These are phyloP conservation scores for Enteromius fasciolatus DNA, from an alignment of 2,797 vertebrate species.

Conservation along the genomic window DNA sequence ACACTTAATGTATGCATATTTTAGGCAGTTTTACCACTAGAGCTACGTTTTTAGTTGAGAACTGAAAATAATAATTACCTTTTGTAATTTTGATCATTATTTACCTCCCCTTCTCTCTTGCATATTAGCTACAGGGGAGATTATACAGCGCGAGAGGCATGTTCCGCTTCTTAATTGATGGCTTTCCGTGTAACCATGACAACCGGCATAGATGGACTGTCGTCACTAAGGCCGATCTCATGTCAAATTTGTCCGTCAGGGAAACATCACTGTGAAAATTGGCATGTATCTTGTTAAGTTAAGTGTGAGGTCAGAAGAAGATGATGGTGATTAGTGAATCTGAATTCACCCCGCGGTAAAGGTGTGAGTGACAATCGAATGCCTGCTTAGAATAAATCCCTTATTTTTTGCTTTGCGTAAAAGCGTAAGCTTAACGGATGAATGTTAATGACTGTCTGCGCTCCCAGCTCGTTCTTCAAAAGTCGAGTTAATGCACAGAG, in stretches of 20 bases:
- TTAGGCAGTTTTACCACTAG: not conserved
- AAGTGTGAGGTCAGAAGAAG: conserved; percentile 2
- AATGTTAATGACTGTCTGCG: not conserved
- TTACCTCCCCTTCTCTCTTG: conserved; percentile 18
- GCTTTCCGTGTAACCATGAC: conserved; percentile 63
- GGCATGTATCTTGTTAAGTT: not conserved
- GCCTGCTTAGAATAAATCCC: not conserved
- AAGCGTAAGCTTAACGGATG: not conserved
- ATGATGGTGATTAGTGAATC: conserved; percentile 28
- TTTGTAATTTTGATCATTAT: not conserved
- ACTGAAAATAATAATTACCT: conserved; percentile 8
- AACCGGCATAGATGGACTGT: conserved; percentile 54
- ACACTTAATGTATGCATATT: too few relatives aligned
- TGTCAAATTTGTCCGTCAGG: conserved; percentile 49
- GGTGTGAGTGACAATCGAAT: not conserved
- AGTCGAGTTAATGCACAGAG: not conserved
- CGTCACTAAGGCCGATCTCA: conserved; percentile 47
- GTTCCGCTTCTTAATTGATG: conserved; percentile 58
- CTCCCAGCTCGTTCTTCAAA: not conserved
- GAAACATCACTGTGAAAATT: conserved; percentile 21
- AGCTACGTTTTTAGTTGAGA: not conserved
- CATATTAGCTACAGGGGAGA: conserved; percentile 33
- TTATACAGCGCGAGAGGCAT: conserved; percentile 31
- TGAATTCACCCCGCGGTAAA: not conserved
- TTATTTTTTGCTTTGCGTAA: not conserved